These are phyloP conservation scores for Tetrapedia diversipes DNA, from an alignment of 2,888 invertebrate species.

Conservation along the genomic window DNA sequence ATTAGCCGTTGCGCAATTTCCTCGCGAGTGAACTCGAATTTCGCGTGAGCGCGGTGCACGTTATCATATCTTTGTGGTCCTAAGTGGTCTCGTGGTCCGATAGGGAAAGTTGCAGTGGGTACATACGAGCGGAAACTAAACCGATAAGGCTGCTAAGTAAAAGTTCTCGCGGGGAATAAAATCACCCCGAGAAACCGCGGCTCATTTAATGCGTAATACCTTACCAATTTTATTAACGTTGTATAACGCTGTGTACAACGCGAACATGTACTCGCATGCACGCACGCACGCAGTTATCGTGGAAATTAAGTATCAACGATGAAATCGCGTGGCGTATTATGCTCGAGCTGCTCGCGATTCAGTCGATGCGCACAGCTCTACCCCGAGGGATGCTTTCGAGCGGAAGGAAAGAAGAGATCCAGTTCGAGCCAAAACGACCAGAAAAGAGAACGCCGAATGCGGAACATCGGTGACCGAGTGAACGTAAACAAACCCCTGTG, in stretches of 20 bases:
- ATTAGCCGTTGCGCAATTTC: conserved; percentile 16
- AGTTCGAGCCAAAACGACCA: neutral
- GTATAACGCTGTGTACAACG: no score
- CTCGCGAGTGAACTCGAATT: conserved; percentile 5
- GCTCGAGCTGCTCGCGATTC: conserved; percentile 25
- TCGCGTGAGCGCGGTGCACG: conserved; percentile 16
- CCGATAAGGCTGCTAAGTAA: neutral
- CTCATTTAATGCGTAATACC: neutral
- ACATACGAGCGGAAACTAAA: neutral
- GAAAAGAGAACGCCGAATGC: conserved; percentile 4
- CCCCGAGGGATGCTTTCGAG: neutral
- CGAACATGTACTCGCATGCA: neutral
- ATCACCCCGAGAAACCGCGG: neutral
- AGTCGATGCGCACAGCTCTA: neutral
- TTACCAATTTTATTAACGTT: neutral
- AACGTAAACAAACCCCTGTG: neutral
- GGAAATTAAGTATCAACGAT: conserved; percentile 3
- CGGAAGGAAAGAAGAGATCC: neutral
- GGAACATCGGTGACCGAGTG: neutral
- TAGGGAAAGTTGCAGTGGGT: neutral
- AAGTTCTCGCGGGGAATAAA: neutral
- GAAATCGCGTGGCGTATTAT: conserved; percentile 15
- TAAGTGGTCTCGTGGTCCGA: neutral
- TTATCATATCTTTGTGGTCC: conserved; percentile 3
- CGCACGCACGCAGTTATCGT: neutral